Evolutionary conservation across 2,113 vertebrate genomes (phyloP), one percentile per base, ranked within the genome.

Genomic region (Numenius arquata): DNA sequence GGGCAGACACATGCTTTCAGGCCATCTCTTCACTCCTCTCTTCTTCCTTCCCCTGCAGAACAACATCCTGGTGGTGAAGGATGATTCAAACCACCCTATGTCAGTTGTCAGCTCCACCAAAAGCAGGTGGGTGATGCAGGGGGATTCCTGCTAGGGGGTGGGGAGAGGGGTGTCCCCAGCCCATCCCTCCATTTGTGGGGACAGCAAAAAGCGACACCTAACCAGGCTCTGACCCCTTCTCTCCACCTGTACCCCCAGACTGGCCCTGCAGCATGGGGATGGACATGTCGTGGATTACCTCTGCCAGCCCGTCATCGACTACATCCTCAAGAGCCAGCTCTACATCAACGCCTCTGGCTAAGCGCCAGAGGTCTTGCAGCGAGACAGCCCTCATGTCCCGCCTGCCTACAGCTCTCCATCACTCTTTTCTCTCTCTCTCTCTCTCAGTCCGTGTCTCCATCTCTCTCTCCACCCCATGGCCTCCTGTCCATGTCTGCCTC

Each of bases 341-440:
- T 99, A 99, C 98, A 99, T 99, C 98, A 99, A 99, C 2, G 98
- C 99, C 92, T 99, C 99, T 0, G 99, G 99, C 97, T 99, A 99
- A 87, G 97, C 52, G 8, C 76, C 65, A 8, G 29, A 68, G 89
- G 65, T 6, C 68, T 4, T 20, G 88, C 93, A 82, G 88, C 17
- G 9, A 95, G 89, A 48, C 92, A 85, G 91, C 89, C 59, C 89
- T n/a, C 6, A 0, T 13, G 80, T 96, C 79, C 94, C 53, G 5
- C 90, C 88, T 96, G 92, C 84, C 95, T 92, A 52, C 29, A 48
- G 92, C 96, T 96, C 96, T 96, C 93, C 81, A 85, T 80, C 95
- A 94, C 91, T 89, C 56, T 63, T 85, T 82, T 90, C 58, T 95
- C 84, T 81, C 91, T 96, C 75, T 81, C 85, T 82, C 85, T 92